Percentiles rank a stretch among this genome's conserved stretches.
phyloP scores from a whole-genome alignment of 2,113 vertebrate species.

The Nesogale talazaci region DNA sequence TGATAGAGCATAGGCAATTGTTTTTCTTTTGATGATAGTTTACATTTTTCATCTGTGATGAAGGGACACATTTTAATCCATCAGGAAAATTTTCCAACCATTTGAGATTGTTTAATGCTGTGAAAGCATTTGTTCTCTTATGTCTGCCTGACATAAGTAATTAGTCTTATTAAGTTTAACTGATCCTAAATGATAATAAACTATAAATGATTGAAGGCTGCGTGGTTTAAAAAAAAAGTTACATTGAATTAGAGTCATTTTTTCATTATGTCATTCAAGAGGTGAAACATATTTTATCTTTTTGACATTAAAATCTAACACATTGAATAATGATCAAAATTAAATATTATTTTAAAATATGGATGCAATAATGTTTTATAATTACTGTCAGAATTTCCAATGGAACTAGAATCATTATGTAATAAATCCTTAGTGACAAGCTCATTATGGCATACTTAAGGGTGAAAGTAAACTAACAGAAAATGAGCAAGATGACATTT shows the following conservation, averaged over 20 bases:
- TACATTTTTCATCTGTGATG: not conserved
- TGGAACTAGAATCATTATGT: not conserved
- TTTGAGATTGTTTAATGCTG: not conserved
- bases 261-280: not conserved
- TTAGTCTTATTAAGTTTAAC: not conserved
- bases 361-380: not conserved
- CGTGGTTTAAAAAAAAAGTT: not conserved
- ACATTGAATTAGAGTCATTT: not conserved
- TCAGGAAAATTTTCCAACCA: not conserved
- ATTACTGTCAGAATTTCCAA: not conserved
- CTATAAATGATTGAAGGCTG: not conserved
- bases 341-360: not conserved
- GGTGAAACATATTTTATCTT: not conserved
- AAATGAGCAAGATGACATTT: not conserved
- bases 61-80: not conserved
- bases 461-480: not conserved
- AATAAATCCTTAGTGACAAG: conserved; percentile 9
- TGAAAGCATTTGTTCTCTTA: not conserved
- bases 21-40: not conserved
- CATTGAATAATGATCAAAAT: not conserved
- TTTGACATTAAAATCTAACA: not conserved
- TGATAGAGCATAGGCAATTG: not conserved
- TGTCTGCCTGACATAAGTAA: not conserved
- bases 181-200: not conserved
- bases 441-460: not conserved